phyloP scores from a whole-genome alignment of 2,888 invertebrate genomes.

The Leptodirus hochenwartii region DNA sequence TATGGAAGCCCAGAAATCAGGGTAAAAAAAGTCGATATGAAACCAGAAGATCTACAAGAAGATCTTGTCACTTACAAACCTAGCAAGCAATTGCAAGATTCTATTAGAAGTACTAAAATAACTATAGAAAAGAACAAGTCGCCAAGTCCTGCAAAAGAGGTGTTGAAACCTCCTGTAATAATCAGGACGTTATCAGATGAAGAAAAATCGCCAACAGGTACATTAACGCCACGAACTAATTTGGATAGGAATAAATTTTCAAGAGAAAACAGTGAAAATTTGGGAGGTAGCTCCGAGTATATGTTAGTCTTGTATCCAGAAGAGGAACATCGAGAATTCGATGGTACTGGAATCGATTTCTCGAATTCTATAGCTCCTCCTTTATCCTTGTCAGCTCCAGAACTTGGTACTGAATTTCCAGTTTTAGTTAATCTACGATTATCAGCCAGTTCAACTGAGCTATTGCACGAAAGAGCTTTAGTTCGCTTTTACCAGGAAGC shows the following conservation, averaged over 20 bases:
- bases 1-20: slow-evolving; percentile 32
- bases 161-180: slow-evolving; percentile 4
- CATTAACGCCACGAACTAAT: not conserved
- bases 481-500: slow-evolving; percentile 63
- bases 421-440: slow-evolving; percentile 38
- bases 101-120: slow-evolving; percentile 6
- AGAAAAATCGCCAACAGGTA: slow-evolving; percentile 7
- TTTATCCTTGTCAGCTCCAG: slow-evolving; percentile 66
- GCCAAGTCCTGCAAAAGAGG: slow-evolving; percentile 15
- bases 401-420: slow-evolving; percentile 45
- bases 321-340: slow-evolving; percentile 21
- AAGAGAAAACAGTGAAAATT: slow-evolving; percentile 20
- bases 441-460: slow-evolving; percentile 66
- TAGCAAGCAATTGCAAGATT: slow-evolving; percentile 6
- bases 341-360: too few species aligned
- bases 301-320: slow-evolving; percentile 49
- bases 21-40: slow-evolving; percentile 14
- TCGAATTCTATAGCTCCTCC: slow-evolving; percentile 62
- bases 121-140: slow-evolving; percentile 11
- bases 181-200: slow-evolving; percentile 3
- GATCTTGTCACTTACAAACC: slow-evolving; percentile 4
- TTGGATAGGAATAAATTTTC: slow-evolving; percentile 8
- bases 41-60: not conserved
- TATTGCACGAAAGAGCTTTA: slow-evolving; percentile 68
- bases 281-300: slow-evolving; percentile 58